Conservation (phyloP, 1,140 invertebrate genomes). For the Hyposmocoma kahamanoa region DNA sequence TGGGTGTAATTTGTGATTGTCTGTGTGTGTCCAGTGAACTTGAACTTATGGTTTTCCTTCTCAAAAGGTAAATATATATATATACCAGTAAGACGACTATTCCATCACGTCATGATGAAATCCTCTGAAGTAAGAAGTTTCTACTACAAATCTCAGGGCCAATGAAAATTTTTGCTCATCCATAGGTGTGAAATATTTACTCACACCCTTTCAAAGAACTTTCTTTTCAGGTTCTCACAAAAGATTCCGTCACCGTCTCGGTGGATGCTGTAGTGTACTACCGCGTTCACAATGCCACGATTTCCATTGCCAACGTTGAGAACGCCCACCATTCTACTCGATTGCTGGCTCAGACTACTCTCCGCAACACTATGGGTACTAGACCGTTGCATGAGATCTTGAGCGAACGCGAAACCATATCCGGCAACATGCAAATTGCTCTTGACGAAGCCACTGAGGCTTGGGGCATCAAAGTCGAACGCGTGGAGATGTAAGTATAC, state of each 20-base stretch:
- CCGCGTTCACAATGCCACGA: slow-evolving; percentile 94
- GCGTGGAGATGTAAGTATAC: slow-evolving; percentile 93
- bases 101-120: too few relatives aligned
- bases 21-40: too few relatives aligned
- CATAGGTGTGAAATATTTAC: not conserved
- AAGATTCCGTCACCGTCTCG: slow-evolving; percentile 95
- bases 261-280: slow-evolving; percentile 97
- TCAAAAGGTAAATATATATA: too few relatives aligned
- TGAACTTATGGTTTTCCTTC: too few relatives aligned
- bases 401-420: slow-evolving; percentile 94
- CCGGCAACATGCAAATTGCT: slow-evolving; percentile 87
- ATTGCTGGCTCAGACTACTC: slow-evolving; percentile 90
- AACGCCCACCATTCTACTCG: slow-evolving; percentile 95
- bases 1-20: too few relatives aligned
- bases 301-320: slow-evolving; percentile 97
- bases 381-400: slow-evolving; percentile 96
- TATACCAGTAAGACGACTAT: too few relatives aligned
- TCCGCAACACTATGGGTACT: slow-evolving; percentile 97
- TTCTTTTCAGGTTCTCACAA: slow-evolving; percentile 85
- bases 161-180: too few relatives aligned
- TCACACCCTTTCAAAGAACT: not conserved
- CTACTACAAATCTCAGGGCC: too few relatives aligned
- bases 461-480: slow-evolving; percentile 97
- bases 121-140: too few relatives aligned
- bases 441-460: slow-evolving; percentile 95